A percentile compares a stretch with the other conserved stretches of the same genome.
phyloP scores from a whole-genome alignment of 2,113 vertebrate species.

The Gavia stellata region DNA sequence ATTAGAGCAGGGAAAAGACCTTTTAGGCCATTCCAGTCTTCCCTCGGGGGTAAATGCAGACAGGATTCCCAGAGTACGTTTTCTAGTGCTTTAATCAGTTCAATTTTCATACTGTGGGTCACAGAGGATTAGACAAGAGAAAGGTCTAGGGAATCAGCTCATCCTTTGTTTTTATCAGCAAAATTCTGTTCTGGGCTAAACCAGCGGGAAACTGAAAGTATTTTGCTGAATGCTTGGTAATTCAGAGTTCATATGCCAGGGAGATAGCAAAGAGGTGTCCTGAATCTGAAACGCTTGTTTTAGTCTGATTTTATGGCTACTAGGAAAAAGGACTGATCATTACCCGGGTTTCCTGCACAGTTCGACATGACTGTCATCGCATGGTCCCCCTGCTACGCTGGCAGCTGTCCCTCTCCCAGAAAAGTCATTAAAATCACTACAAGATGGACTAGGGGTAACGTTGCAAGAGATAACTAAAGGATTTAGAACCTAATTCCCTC shows the following conservation, averaged over 20 bases:
- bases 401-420: not conserved
- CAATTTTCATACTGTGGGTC: not conserved
- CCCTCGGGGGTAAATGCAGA: not conserved
- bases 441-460: not conserved
- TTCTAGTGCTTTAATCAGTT: conserved; percentile 17
- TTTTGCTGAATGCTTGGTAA: conserved; percentile 13
- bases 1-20: conserved; percentile 32
- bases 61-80: not conserved
- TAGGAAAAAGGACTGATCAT: not conserved
- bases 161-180: conserved; percentile 32
- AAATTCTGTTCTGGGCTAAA: not conserved
- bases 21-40: not conserved
- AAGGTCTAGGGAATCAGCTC: conserved; percentile 1
- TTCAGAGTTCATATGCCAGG: not conserved
- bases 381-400: not conserved
- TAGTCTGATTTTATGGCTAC: not conserved
- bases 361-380: not conserved
- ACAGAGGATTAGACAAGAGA: conserved; percentile 12
- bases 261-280: not conserved
- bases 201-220: not conserved
- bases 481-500: conserved; percentile 11
- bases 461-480: not conserved
- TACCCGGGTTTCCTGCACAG: not conserved
- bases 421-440: conserved; percentile 18
- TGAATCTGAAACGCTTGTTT: not conserved